Evolutionary conservation across 2,113 vertebrate species (phyloP), one percentile per base, ranked within the genome.

Genomic region (Pteronura brasiliensis): DNA sequence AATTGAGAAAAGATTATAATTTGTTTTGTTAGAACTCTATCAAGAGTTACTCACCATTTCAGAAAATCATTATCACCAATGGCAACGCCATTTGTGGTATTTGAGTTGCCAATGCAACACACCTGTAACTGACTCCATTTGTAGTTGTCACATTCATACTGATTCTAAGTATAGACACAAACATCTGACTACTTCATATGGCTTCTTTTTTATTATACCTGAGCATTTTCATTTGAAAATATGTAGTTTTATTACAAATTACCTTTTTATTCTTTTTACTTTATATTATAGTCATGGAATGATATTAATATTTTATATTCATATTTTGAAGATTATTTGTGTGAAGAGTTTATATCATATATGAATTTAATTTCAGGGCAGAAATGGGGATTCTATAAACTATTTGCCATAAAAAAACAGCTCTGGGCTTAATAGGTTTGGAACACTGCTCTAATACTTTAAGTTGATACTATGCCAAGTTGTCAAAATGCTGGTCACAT

Each of bases 171-270:
- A 96, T 98, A 98, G 97, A 93, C n/a, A 93, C 97, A 90, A 94
- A 97, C 97, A 98, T 94, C 95, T 97, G 98, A 97, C 95, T 94
- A 0, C 81, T 96, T 97, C 98, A 96, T 97, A 98, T 98, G 98
- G 97, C 96, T 96, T 87, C 96, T 98, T 97, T 82, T 77, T 96
- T 97, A 74, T 88, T 88, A 63, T 90, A 98, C 90, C 93, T 97
- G 96, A 96, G 34, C 67, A 85, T 94, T 98, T 97, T 93, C 63
- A 69, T 88, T 88, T 88, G 93, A 67, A 97, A 96, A 88, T 55
- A 55, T 11, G 44, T 88, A 94, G 80, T 79, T 92, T 95, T 92
- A 65, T 85, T 96, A 92, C 42, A 83, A 87, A 47, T 82, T 79
- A 76, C 83, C 20, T 85, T 95, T 81, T 5, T 91, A 42, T 72